phyloP scores from a whole-genome alignment of 2,888 invertebrate species.

The Aphidoletes aphidimyza region DNA sequence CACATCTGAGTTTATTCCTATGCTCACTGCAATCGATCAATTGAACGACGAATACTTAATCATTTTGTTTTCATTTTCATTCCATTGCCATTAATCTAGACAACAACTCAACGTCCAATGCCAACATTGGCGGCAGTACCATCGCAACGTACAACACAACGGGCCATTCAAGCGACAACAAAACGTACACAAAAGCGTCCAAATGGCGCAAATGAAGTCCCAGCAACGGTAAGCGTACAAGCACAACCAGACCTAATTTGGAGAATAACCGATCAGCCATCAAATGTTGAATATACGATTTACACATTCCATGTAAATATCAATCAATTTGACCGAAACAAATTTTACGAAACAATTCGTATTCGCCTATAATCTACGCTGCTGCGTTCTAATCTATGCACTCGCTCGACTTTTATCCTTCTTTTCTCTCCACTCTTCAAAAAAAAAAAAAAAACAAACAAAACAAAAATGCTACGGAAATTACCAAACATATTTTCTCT shows the following conservation, averaged over 20 bases:
- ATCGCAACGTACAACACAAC: slow-evolving; percentile 8
- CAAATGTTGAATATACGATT: slow-evolving; percentile 17
- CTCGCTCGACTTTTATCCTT: background rate
- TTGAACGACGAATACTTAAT: background rate
- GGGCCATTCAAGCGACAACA: background rate
- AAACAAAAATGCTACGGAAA: background rate
- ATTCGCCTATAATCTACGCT: background rate
- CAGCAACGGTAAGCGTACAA: slow-evolving; percentile 47
- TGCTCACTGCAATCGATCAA: background rate
- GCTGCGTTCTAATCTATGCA: background rate
- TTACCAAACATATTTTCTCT: too few relatives aligned
- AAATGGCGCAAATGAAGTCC: slow-evolving; percentile 16
- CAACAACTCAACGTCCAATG: background rate
- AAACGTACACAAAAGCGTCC: slow-evolving; percentile 46
- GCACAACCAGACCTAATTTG: background rate
- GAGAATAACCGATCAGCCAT: slow-evolving; percentile 28
- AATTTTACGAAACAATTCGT: too few relatives aligned
- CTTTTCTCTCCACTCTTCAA: too few relatives aligned
- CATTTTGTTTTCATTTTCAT: background rate
- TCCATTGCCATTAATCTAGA: background rate
- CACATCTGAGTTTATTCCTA: too few relatives aligned
- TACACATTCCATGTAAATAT: slow-evolving; percentile 49
- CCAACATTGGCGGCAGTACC: background rate
- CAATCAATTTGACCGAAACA: slow-evolving; percentile 23
- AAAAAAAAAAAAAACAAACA: background rate